Conservation (phyloP, 2,888 invertebrate genomes). For the Trissoscelio sp. region DNA sequence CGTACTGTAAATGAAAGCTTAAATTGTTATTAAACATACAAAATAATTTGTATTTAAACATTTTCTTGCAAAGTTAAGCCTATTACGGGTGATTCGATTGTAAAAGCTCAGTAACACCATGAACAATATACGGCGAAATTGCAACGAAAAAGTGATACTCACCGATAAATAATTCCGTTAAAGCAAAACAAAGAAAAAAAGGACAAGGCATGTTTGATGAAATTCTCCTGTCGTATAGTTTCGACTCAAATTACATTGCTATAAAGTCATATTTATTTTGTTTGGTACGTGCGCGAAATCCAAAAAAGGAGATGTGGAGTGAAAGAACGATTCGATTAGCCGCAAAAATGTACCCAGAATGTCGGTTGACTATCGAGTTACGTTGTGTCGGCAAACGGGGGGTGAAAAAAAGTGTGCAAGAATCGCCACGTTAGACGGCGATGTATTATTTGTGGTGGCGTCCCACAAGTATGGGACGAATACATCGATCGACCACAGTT, state of each 20-base stretch:
- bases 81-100: too few relatives aligned
- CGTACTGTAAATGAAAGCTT: too few relatives aligned
- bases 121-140: too few relatives aligned
- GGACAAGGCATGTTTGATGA: too few relatives aligned
- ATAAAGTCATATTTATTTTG: slow-evolving; percentile 33
- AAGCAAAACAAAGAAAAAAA: too few relatives aligned
- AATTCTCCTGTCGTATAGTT: slow-evolving; percentile 27
- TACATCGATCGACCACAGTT: slow-evolving; percentile 78
- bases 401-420: slow-evolving; percentile 29
- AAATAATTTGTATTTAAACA: too few relatives aligned
- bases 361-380: slow-evolving; percentile 16
- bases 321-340: slow-evolving; percentile 33
- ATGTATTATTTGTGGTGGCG: slow-evolving; percentile 54
- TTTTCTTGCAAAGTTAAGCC: too few relatives aligned
- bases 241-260: slow-evolving; percentile 28
- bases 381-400: slow-evolving; percentile 10
- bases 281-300: slow-evolving; percentile 19
- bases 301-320: slow-evolving; percentile 6
- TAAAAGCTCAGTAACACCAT: too few relatives aligned
- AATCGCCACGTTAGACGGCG: slow-evolving; percentile 40
- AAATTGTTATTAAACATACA: too few relatives aligned
- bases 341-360: slow-evolving; percentile 23
- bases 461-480: slow-evolving; percentile 67
- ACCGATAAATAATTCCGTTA: too few relatives aligned
- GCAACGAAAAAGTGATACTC: too few relatives aligned